phyloP scores from a whole-genome alignment of 53 echinoderm and acorn worm genomes.

The Henricia sp. region DNA sequence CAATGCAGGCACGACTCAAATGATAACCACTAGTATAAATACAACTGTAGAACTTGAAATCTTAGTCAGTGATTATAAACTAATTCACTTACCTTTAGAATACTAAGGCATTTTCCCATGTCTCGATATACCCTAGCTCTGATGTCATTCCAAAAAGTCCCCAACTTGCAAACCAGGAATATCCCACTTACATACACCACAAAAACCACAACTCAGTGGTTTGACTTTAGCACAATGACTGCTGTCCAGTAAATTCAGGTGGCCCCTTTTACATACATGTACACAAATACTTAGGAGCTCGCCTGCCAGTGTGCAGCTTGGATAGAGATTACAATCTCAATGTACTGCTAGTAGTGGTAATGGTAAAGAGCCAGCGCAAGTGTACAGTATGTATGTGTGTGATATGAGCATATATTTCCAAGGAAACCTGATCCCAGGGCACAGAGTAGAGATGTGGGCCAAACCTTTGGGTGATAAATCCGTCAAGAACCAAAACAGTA shows the following conservation, averaged over 20 bases:
- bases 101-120: slow-evolving; percentile 58
- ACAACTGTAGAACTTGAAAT: too few relatives aligned
- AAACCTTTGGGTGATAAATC: slow-evolving; percentile 19
- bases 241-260: slow-evolving; percentile 18
- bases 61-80: too few relatives aligned
- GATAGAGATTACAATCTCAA: not conserved
- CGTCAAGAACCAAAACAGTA: not conserved
- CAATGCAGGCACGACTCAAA: too few relatives aligned
- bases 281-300: too few relatives aligned
- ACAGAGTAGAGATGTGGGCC: slow-evolving; percentile 16
- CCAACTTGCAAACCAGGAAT: not conserved
- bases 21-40: too few relatives aligned
- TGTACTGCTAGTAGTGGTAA: not conserved
- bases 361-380: too few relatives aligned
- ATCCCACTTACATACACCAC: not conserved
- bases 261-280: not conserved
- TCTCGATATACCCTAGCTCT: slow-evolving; percentile 16
- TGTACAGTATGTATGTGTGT: too few relatives aligned
- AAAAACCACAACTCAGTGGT: not conserved
- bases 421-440: slow-evolving; percentile 52
- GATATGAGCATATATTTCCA: slow-evolving; percentile 2
- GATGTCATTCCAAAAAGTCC: not conserved
- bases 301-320: not conserved
- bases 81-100: slow-evolving; percentile 30
- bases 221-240: not conserved